phyloP scores from a whole-genome alignment of 2,113 vertebrate species.

The Pycnonotus jocosus region DNA sequence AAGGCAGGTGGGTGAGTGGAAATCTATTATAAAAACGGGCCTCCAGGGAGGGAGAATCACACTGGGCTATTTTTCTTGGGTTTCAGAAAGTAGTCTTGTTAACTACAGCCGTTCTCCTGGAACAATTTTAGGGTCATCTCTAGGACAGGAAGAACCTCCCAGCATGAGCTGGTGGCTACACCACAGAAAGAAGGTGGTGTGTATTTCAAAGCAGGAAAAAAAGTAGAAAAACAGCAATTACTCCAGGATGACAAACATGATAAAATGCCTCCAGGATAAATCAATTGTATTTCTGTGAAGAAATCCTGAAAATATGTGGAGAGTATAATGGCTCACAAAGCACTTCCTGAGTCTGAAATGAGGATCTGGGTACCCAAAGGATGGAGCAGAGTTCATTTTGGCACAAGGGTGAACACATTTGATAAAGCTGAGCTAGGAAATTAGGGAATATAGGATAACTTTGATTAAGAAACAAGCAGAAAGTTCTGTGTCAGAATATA shows the following conservation, averaged over 20 bases:
- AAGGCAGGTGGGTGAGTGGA: constrained; percentile 50
- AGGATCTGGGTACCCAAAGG: neutral
- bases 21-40: constrained; percentile 38
- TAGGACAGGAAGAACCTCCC: neutral
- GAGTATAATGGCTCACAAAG: neutral
- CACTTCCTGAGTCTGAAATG: neutral
- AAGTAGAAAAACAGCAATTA: neutral
- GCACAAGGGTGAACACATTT: neutral
- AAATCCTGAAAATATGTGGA: neutral
- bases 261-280: neutral
- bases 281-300: neutral
- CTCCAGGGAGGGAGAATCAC: neutral
- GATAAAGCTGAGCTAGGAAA: neutral
- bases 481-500: neutral
- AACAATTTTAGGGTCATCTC: neutral
- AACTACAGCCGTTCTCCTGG: neutral
- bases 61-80: neutral
- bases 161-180: neutral
- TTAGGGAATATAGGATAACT: neutral
- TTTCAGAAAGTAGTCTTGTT: neutral
- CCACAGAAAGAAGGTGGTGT: neutral
- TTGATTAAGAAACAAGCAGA: neutral
- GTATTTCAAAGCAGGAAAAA: neutral
- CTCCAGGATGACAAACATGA: neutral
- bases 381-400: neutral